A percentile compares a stretch with the other conserved stretches of the same genome.
Conservation (phyloP, 2,113 vertebrate species). For the Oophaga pumilio region DNA sequence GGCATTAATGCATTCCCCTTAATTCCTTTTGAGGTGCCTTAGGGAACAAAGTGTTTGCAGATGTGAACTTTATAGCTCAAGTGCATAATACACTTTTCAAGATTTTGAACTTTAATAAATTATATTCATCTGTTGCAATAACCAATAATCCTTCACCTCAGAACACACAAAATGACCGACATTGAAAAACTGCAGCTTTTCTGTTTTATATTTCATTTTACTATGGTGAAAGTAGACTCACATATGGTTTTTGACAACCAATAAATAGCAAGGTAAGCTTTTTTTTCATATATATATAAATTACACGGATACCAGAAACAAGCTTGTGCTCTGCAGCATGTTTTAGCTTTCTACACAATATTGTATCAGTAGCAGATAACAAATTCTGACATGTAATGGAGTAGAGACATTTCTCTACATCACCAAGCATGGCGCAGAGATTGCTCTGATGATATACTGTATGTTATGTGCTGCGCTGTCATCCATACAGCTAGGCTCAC, state of each 20-base stretch:
- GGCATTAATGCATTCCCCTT: constrained; percentile 46
- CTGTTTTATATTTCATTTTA: constrained; percentile 26
- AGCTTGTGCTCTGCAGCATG: not conserved
- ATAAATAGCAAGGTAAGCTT: constrained; percentile 1
- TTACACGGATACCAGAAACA: not conserved
- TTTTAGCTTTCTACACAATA: not conserved
- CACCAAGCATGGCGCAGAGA: too few relatives aligned
- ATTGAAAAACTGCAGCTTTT: constrained; percentile 1
- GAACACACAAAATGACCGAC: not conserved
- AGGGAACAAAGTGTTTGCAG: not conserved
- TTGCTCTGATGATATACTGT: not conserved
- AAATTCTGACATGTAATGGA: not conserved
- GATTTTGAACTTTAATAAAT: constrained; percentile 32
- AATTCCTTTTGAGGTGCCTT: not conserved
- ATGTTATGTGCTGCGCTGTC: not conserved
- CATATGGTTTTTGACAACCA: constrained; percentile 12
- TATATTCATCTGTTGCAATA: constrained; percentile 45
- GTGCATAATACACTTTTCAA: not conserved
- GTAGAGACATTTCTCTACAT: not conserved
- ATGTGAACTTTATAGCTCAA: constrained; percentile 22
- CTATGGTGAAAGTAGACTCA: not conserved
- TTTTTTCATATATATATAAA: not conserved
- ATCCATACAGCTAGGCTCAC: not conserved
- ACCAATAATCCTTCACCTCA: not conserved
- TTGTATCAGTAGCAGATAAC: constrained; percentile 6